Percentiles rank a stretch among this genome's conserved stretches.
phyloP scores from a whole-genome alignment of 2,797 vertebrate genomes.

The Hybognathus amarus region DNA sequence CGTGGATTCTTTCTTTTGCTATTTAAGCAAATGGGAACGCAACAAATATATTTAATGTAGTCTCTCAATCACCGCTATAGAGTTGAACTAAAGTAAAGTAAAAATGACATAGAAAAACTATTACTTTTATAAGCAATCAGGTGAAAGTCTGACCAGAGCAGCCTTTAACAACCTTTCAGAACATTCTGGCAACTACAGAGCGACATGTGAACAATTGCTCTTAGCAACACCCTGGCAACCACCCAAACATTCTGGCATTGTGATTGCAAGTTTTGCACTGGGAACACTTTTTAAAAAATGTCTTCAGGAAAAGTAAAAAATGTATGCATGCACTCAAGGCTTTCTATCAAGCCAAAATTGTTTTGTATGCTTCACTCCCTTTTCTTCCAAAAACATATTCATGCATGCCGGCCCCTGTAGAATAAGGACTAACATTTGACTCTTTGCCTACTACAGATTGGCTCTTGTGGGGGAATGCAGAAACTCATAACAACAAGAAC shows the following conservation, averaged over 20 bases:
- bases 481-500: neutral
- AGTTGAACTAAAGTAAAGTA: neutral
- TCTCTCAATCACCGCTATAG: too few relatives aligned
- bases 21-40: too few relatives aligned
- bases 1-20: too few relatives aligned
- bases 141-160: neutral
- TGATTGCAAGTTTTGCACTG: neutral
- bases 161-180: neutral
- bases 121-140: neutral
- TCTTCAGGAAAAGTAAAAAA: neutral
- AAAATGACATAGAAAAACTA: neutral
- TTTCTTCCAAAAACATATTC: neutral
- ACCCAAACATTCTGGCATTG: neutral
- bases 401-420: neutral
- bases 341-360: neutral
- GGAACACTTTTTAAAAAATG: neutral
- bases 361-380: constrained; percentile 20
- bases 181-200: neutral
- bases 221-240: neutral
- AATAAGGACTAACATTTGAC: neutral
- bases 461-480: neutral
- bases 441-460: constrained; percentile 21
- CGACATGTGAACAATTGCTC: neutral
- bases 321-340: neutral
- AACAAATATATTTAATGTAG: too few relatives aligned